Conservation (phyloP, 2,113 vertebrate genomes). For the Salvator merianae region DNA sequence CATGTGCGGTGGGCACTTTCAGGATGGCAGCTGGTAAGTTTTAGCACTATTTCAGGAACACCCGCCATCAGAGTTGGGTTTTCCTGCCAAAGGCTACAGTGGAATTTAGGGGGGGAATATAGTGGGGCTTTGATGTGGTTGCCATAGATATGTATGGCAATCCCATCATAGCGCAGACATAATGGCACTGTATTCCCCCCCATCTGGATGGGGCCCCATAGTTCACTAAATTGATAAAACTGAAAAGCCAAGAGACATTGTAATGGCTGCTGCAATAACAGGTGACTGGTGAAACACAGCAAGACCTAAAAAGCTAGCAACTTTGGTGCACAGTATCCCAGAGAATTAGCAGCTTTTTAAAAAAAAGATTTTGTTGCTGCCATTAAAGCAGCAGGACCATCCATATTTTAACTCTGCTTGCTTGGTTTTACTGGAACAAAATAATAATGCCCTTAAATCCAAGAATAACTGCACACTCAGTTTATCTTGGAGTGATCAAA, state of each 20-base stretch:
- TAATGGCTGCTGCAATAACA: neutral
- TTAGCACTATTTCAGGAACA: no score
- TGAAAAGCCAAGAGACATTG: neutral
- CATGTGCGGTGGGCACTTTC: no score
- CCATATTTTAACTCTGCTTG: neutral
- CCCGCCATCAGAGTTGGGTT: no score
- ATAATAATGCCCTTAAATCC: slow-evolving; percentile 15
- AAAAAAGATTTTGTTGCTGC: slow-evolving; percentile 2
- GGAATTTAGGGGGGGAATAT: no score
- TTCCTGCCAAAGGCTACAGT: no score
- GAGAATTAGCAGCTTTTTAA: neutral
- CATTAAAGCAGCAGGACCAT: slow-evolving; percentile 35
- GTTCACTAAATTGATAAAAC: neutral
- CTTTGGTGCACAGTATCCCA: neutral
- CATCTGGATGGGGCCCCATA: no score
- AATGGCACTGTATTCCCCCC: no score
- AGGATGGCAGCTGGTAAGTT: no score
- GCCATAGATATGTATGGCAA: no score
- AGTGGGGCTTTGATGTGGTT: no score
- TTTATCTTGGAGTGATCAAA: slow-evolving; percentile 38
- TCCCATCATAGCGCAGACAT: no score
- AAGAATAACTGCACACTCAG: slow-evolving; percentile 22
- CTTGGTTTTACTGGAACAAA: slow-evolving; percentile 25
- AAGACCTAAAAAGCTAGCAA: neutral
- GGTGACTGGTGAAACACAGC: neutral